Percentiles rank a stretch among this genome's conserved stretches.
Conservation (phyloP, 2,888 invertebrate genomes). For the Amaurobius ferox region DNA sequence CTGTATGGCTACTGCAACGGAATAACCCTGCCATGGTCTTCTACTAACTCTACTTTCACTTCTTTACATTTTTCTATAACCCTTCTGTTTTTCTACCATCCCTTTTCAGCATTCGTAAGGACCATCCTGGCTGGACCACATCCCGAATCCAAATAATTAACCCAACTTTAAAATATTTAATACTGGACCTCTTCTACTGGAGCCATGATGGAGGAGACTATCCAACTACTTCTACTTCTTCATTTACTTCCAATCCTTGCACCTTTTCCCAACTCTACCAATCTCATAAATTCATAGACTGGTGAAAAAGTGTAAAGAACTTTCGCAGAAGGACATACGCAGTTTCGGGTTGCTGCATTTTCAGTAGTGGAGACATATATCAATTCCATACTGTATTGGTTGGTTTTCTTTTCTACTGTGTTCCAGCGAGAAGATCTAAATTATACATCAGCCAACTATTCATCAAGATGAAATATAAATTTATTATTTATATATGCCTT, state of each 20-base stretch:
- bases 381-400: not conserved
- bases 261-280: not conserved
- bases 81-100: not conserved
- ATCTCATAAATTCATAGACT: slow-evolving; percentile 6
- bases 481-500: not conserved
- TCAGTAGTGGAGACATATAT: not conserved
- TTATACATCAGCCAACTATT: not conserved
- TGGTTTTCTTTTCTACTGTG: not conserved
- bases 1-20: not conserved
- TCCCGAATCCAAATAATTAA: slow-evolving; percentile 54
- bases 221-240: slow-evolving; percentile 15
- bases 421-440: not conserved
- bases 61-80: not conserved
- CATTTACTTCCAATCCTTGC: slow-evolving; percentile 3
- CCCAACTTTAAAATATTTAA: no score
- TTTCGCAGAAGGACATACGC: not conserved
- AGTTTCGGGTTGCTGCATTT: not conserved
- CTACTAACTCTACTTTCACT: not conserved
- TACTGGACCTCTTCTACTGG: slow-evolving; percentile 36
- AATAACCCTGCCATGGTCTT: not conserved
- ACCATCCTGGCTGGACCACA: slow-evolving; percentile 64
- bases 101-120: slow-evolving; percentile 64
- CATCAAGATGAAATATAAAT: slow-evolving; percentile 4
- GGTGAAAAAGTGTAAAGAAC: not conserved
- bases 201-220: slow-evolving; percentile 28